A percentile compares a stretch with the other conserved stretches of the same genome.
phyloP scores from a whole-genome alignment of 1,140 invertebrate species.

The Drosophila pachea region DNA sequence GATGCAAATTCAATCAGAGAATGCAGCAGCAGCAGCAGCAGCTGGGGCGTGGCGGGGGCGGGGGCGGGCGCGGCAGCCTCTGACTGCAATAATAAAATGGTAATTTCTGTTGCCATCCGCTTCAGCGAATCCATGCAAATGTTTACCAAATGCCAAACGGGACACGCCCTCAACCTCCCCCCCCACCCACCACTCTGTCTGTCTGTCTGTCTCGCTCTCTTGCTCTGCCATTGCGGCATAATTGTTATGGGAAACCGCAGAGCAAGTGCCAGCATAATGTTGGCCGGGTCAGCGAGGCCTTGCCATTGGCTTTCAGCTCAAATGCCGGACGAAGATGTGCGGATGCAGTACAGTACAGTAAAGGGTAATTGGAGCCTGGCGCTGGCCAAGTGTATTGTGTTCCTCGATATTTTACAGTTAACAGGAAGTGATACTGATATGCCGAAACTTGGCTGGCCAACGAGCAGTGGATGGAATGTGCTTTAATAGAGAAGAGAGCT shows the following conservation, averaged over 20 bases:
- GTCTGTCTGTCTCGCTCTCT: no score
- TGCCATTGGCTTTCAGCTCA: not conserved
- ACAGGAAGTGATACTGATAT: no score
- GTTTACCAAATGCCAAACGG: slow-evolving; percentile 63
- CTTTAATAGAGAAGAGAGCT: no score
- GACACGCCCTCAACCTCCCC: slow-evolving; percentile 33
- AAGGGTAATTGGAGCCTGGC: no score
- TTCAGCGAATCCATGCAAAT: slow-evolving; percentile 60
- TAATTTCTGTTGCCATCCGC: slow-evolving; percentile 54
- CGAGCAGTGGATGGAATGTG: no score
- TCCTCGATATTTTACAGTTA: no score
- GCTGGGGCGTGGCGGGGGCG: not conserved
- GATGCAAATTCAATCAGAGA: slow-evolving; percentile 66
- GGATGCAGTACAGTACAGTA: no score
- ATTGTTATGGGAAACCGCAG: no score
- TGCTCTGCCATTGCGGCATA: no score
- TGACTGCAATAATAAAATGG: slow-evolving; percentile 74
- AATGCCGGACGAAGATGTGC: not conserved
- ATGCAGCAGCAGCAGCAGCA: not conserved
- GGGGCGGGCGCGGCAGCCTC: not conserved
- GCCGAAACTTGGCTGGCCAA: no score
- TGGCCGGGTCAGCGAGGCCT: not conserved
- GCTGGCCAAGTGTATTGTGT: no score
- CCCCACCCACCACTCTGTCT: no score
- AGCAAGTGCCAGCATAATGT: slow-evolving; percentile 1